Conservation (phyloP, 1,140 invertebrate genomes). For the Hydropsyche tenuis region DNA sequence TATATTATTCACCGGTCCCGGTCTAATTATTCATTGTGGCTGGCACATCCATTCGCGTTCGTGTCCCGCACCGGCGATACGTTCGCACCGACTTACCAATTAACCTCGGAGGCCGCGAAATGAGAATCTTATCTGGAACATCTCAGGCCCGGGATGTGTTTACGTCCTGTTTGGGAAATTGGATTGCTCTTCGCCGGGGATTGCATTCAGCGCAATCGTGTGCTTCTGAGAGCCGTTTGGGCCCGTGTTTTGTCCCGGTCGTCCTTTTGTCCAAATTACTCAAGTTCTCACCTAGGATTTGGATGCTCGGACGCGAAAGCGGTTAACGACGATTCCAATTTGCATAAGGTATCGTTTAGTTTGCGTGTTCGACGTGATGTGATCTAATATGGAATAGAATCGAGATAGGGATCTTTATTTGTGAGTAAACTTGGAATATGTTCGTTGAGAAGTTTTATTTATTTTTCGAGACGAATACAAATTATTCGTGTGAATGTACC, state of each 20-base stretch:
- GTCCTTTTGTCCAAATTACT: constrained; percentile 13
- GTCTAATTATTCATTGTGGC: constrained; percentile 25
- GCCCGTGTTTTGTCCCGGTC: no score
- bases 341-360: no score
- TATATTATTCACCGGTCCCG: constrained; percentile 1
- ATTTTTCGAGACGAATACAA: no score
- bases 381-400: no score
- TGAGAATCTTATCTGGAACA: constrained; percentile 32
- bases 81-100: constrained; percentile 26
- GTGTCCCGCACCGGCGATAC: background rate
- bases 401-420: no score
- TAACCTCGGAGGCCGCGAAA: constrained; percentile 30
- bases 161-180: constrained; percentile 29
- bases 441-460: no score
- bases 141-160: constrained; percentile 33
- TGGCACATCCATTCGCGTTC: constrained; percentile 30
- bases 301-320: background rate
- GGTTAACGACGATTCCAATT: background rate
- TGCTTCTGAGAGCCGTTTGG: background rate
- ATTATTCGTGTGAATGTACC: no score
- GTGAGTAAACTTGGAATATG: no score
- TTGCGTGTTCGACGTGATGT: no score
- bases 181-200: constrained; percentile 30
- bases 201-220: constrained; percentile 29
- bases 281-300: background rate